A percentile compares a stretch with the other conserved stretches of the same genome.
Evolutionary conservation across 2,888 invertebrate genomes (phyloP).

Genomic region (Erebia epiphron): DNA sequence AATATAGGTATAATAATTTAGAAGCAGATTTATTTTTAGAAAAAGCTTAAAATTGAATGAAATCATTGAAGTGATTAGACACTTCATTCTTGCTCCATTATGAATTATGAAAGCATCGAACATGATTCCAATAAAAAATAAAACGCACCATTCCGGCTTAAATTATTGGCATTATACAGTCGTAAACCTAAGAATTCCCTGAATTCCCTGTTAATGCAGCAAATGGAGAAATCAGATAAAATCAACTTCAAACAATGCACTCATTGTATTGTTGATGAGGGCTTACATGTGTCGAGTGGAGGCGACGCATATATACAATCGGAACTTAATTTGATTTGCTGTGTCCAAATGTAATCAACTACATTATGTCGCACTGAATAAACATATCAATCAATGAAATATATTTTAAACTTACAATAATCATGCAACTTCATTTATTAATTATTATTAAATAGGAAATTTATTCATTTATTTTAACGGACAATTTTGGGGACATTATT

Average conservation of each 20-base stretch:
- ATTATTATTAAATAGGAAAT: too few species aligned
- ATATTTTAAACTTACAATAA: neutral
- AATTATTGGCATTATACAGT: neutral
- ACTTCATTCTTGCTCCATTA: too few species aligned
- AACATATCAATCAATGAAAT: neutral
- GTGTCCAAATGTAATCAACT: conserved; percentile 42
- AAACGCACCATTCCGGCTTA: neutral
- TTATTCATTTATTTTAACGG: too few species aligned
- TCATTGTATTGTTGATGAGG: conserved; percentile 7
- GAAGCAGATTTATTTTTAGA: too few species aligned
- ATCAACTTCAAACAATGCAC: neutral
- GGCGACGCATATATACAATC: conserved; percentile 44
- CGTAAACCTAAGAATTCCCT: neutral
- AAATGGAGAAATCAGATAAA: conserved; percentile 7
- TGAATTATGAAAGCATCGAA: neutral
- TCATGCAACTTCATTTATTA: too few species aligned
- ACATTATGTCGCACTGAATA: conserved; percentile 29
- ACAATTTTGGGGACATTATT: too few species aligned
- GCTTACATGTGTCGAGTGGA: conserved; percentile 32
- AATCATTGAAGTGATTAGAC: too few species aligned
- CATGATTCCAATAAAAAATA: neutral
- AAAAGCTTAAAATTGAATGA: too few species aligned
- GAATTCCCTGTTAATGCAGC: neutral
- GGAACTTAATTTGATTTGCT: conserved; percentile 45
- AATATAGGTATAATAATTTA: too few species aligned